A percentile compares a stretch with the other conserved stretches of the same genome.
These are phyloP conservation scores for Lepidochrysops patricia DNA, from an alignment of 2,888 invertebrate genomes.

Conservation along the genomic window DNA sequence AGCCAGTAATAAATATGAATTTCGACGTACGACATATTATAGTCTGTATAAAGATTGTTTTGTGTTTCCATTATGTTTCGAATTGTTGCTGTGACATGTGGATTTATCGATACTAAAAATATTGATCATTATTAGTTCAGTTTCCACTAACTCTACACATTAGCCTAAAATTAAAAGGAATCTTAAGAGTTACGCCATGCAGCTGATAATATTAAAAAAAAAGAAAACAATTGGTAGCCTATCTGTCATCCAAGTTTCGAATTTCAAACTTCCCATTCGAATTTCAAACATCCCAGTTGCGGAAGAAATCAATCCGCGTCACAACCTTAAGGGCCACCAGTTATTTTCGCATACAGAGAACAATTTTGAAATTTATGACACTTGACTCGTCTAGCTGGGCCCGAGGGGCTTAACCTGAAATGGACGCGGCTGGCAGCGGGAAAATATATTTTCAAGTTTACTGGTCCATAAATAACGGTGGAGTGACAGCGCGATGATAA, in stretches of 20 bases:
- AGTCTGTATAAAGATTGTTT: slow-evolving; percentile 1
- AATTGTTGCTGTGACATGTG: too few species aligned
- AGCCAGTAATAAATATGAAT: slow-evolving; percentile 7
- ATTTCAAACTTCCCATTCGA: too few species aligned
- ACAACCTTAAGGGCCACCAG: slow-evolving; percentile 41
- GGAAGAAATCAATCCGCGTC: neutral
- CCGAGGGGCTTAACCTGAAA: slow-evolving; percentile 72
- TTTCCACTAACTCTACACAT: too few species aligned
- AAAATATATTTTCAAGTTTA: slow-evolving; percentile 74
- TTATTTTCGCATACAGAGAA: slow-evolving; percentile 62
- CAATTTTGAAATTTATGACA: slow-evolving; percentile 73
- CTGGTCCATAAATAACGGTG: slow-evolving; percentile 71
- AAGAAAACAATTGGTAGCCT: too few species aligned
- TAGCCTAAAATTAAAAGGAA: too few species aligned
- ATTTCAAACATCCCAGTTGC: too few species aligned
- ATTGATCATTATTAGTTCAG: too few species aligned
- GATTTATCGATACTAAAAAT: too few species aligned
- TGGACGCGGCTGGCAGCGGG: slow-evolving; percentile 65
- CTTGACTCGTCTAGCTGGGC: slow-evolving; percentile 68
- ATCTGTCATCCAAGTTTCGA: too few species aligned
- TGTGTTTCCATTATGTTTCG: too few species aligned
- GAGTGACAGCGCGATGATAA: slow-evolving; percentile 73
- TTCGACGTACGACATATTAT: neutral
- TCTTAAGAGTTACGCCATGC: too few species aligned
- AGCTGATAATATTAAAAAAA: slow-evolving; percentile 3